phyloP scores from a whole-genome alignment of 2,797 vertebrate genomes.

The Sphenopsis melanotis region DNA sequence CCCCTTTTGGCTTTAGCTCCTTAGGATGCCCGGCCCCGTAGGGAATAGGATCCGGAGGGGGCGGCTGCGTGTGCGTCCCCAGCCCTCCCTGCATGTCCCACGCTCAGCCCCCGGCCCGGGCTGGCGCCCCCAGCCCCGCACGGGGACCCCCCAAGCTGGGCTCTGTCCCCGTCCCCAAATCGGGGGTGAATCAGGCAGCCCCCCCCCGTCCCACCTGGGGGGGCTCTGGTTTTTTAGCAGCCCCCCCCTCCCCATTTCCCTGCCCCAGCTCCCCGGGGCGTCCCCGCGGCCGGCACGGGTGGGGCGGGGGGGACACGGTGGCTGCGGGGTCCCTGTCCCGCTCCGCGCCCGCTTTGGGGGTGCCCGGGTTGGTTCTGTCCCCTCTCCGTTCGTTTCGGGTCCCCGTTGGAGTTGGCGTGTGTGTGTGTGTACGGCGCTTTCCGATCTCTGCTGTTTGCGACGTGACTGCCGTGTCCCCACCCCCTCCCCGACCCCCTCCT shows the following conservation, averaged over 20 bases:
- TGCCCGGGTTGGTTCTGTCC: neutral
- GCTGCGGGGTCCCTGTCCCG: accelerated
- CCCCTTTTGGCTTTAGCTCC: constrained; percentile 14
- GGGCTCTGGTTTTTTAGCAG: constrained; percentile 17
- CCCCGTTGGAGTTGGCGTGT: neutral
- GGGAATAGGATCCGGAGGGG: constrained; percentile 39
- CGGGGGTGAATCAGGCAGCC: neutral
- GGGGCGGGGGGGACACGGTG: neutral
- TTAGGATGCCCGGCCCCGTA: constrained; percentile 20
- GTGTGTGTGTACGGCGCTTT: constrained; percentile 29
- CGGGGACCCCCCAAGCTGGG: neutral
- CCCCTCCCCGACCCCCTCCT: neutral
- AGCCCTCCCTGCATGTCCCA: constrained; percentile 34
- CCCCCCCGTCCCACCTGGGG: neutral
- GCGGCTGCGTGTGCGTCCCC: constrained; percentile 39
- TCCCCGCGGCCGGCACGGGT: neutral
- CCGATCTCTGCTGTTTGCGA: constrained; percentile 40
- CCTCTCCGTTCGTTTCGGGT: neutral
- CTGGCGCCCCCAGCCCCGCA: neutral
- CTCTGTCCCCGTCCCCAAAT: neutral
- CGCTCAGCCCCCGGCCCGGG: neutral
- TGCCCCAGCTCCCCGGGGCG: neutral
- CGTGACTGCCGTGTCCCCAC: constrained; percentile 46
- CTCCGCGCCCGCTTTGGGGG: neutral
- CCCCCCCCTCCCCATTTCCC: neutral